Evolutionary conservation across 2,888 invertebrate genomes (phyloP), one percentile per base, ranked within the genome.

Genomic region (Conops quadrifasciatus): DNA sequence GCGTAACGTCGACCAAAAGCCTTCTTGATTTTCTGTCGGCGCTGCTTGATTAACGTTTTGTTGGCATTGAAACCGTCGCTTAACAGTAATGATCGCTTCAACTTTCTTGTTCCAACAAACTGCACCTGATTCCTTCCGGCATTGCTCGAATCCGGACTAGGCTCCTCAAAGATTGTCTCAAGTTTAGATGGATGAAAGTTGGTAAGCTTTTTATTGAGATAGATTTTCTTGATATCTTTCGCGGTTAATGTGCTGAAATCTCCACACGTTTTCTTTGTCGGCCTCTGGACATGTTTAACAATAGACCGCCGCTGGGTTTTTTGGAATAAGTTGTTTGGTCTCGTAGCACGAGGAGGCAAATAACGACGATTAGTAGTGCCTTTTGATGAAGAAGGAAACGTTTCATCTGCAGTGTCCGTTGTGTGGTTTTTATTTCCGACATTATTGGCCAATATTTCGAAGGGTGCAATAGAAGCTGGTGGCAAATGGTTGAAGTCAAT

Each of bases 151-250:
- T 81, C 80, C 24, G 49, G 62, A 11, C 2, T 16, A 64, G 83
- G 79, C 71, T 84, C 84, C 70, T 84, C 84, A 58, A 82, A 84
- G 45, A 84, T 84, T 0, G 84, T 84, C 70, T 84, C 84, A 24
- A 84, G 71, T 69, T 78, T 83, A 2, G 84, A 73, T 2, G 83
- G 83, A 24, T 77, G 80, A 65, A 85, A 83, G 47, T 83, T 84
- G 2, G 78, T 81, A 24, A 84, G 70, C 2, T 80, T 80, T 64
- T 82, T 82, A 71, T 76, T 81, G 1, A 81, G 75, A 68, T 84
- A 84, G 4, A 84, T 75, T 74, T 83, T 84, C 11, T 77, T 80
- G 0, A 84, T 76, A n/a, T 78, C 77, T 1, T 76, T 60, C n/a
- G 77, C 76, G 49, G 74, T 73, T 45, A 77, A 67, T 16, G 72